Evolutionary conservation across 2,113 vertebrate genomes (phyloP), one percentile per base, ranked within the genome.

Genomic region (Callionymus lyra): DNA sequence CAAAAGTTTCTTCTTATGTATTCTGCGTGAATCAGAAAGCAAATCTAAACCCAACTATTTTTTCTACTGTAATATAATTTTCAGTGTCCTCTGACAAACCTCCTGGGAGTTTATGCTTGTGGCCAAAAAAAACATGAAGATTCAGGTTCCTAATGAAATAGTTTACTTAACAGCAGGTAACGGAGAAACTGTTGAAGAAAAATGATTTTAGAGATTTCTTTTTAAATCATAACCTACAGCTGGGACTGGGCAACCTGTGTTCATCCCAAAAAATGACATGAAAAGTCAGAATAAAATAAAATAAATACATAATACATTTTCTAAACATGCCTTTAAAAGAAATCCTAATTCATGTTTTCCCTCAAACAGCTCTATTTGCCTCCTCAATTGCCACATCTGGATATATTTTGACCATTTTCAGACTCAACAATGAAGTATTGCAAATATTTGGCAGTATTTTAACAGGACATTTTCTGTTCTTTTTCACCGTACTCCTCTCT

Each of bases 391-490:
- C 4, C 21, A 27, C 21, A 27, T 27, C 21, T 27, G 21, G 21
- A 27, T 4, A 27, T 27, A 8, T 27, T 27, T 27, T 27, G 21
- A 27, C 21, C 21, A 4, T 8, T 27, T 4, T 8, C 4, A 4
- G 4, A 27, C 21, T 27, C 63, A 76, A 63, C 51, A 59, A 65
- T 66, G 60, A 71, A 59, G 47, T 68, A 53, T 66, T 16, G 17
- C 16, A 74, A 74, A 61, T 63, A 70, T 68, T 59, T 79, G 62
- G 70, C 62, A 63, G 45, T 39, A 38, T 62, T 6, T 36, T 41
- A 62, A 72, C 32, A 34, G 27, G 16, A 34, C 39, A 38, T 57
- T 45, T 37, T 36, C 41, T 13, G 27, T 54, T 13, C 17, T 12
- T 36, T 35, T 34, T 12, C 41, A 32, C 15, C 15, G 47, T 63